Conservation (phyloP, 2,888 invertebrate species). For the Rhagonycha fulva region DNA sequence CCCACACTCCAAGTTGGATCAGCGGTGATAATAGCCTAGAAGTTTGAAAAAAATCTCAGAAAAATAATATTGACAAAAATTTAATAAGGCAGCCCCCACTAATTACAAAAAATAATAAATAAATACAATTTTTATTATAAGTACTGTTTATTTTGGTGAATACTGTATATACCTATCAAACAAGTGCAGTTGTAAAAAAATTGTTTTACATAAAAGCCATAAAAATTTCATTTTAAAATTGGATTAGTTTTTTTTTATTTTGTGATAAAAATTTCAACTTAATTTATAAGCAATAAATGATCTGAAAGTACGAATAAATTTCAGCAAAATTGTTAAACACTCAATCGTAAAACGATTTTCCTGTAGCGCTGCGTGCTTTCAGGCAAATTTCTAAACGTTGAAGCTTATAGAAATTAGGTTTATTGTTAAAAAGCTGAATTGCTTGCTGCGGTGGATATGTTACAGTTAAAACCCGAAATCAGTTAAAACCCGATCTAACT, state of each 20-base stretch:
- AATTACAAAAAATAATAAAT: too few species aligned
- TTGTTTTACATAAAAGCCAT: neutral
- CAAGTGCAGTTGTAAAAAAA: too few species aligned
- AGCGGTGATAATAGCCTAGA: too few species aligned
- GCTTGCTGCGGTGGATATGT: neutral
- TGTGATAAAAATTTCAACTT: neutral
- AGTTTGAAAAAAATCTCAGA: too few species aligned
- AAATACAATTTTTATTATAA: too few species aligned
- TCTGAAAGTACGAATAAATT: neutral
- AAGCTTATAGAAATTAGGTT: slow-evolving; percentile 14
- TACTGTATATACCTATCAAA: too few species aligned
- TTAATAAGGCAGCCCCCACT: too few species aligned
- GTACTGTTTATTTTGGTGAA: too few species aligned
- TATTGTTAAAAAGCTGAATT: slow-evolving; percentile 7
- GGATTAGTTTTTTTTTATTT: neutral
- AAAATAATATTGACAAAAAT: too few species aligned
- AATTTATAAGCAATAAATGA: neutral
- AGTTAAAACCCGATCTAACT: too few species aligned
- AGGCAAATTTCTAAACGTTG: neutral
- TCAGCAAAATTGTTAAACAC: slow-evolving; percentile 2
- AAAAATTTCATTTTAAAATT: neutral
- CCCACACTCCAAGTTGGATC: too few species aligned
- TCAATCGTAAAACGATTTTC: slow-evolving; percentile 14
- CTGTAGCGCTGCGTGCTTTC: slow-evolving; percentile 5
- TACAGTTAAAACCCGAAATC: too few species aligned